These are phyloP conservation scores for Phalloptychus januarius DNA, from an alignment of 2,797 vertebrate genomes.

Conservation along the genomic window DNA sequence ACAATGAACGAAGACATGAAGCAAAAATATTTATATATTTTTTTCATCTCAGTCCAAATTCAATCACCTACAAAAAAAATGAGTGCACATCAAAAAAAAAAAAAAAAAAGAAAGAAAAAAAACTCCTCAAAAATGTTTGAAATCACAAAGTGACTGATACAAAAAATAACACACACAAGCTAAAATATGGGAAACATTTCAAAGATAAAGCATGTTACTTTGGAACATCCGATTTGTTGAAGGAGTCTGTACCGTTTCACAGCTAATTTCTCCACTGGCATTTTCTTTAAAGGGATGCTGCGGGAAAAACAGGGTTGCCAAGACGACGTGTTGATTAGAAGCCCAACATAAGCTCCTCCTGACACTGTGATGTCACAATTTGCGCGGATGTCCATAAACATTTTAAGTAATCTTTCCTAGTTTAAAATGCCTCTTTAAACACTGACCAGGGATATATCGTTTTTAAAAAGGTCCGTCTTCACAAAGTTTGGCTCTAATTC, in stretches of 20 bases:
- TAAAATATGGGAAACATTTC: constrained; percentile 2
- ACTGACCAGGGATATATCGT: constrained; percentile 20
- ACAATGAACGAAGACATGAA: background rate
- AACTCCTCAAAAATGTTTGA: background rate
- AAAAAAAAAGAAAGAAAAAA: too few relatives aligned
- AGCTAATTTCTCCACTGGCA: constrained; percentile 9
- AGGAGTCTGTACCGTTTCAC: constrained; percentile 13
- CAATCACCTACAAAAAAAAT: background rate
- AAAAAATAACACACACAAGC: background rate
- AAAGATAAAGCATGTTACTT: background rate
- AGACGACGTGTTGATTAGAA: background rate
- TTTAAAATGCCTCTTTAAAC: constrained; percentile 29
- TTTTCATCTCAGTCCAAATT: background rate
- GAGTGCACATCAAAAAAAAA: background rate
- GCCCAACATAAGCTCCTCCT: background rate
- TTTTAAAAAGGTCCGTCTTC: constrained; percentile 45
- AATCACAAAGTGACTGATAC: background rate
- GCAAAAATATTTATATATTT: background rate
- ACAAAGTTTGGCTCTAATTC: constrained; percentile 35
- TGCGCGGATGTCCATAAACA: background rate
- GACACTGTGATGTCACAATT: background rate
- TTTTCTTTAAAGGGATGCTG: constrained; percentile 57
- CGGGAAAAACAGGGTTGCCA: constrained; percentile 22
- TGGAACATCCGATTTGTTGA: constrained; percentile 23
- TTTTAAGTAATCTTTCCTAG: constrained; percentile 12